These are phyloP conservation scores for Yponomeuta sedellus DNA, from an alignment of 2,888 invertebrate genomes.

Conservation along the genomic window DNA sequence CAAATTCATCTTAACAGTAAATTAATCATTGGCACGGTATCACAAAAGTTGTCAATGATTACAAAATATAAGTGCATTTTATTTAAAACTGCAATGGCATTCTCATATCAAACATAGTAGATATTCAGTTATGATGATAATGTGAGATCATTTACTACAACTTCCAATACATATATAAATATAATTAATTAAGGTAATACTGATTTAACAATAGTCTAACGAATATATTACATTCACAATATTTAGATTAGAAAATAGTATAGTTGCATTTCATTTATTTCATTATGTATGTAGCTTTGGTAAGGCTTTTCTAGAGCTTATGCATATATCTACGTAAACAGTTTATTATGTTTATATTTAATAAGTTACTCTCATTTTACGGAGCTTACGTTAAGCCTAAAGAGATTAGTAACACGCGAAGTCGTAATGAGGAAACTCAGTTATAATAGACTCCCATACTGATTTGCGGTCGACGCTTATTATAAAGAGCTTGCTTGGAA, in stretches of 20 bases:
- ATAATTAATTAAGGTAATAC: not conserved
- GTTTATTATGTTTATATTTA: not conserved
- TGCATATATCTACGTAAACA: not conserved
- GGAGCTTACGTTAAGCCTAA: not conserved
- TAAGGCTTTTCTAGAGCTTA: not conserved
- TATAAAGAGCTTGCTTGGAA: conserved; percentile 55
- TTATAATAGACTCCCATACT: conserved; percentile 70
- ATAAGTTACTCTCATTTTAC: not conserved
- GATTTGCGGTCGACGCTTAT: conserved; percentile 66
- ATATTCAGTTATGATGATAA: not conserved
- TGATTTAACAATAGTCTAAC: not conserved
- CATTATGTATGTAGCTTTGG: not conserved
- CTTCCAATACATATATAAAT: conserved; percentile 2
- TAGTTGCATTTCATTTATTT: not conserved
- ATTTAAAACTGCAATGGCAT: conserved; percentile 15
- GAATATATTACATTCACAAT: not conserved
- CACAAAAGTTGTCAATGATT: conserved; percentile 74
- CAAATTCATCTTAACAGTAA: conserved; percentile 35
- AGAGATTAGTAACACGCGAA: not conserved
- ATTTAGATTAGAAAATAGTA: not conserved
- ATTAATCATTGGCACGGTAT: conserved; percentile 77
- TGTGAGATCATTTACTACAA: conserved; percentile 14
- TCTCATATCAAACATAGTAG: not conserved
- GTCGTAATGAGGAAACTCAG: not conserved
- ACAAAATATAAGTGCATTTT: conserved; percentile 11